A percentile compares a stretch with the other conserved stretches of the same genome.
phyloP scores from a whole-genome alignment of 2,888 invertebrate genomes.

The Lithophane leautieri region DNA sequence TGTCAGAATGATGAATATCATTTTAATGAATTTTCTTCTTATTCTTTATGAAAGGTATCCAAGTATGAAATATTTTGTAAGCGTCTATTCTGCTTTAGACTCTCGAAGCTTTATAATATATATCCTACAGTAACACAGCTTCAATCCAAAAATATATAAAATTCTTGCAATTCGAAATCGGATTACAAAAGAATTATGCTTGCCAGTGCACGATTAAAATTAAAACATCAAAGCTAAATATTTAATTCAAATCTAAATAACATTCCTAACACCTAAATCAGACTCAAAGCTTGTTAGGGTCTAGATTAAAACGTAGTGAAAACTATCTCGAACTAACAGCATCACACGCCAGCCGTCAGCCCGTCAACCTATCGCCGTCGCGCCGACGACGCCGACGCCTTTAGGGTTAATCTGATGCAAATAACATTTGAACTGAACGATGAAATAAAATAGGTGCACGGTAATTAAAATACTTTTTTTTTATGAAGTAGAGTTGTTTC shows the following conservation, averaged over 20 bases:
- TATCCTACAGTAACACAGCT: background rate
- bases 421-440: conserved; percentile 40
- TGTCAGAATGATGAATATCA: background rate
- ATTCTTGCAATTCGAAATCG: background rate
- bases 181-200: background rate
- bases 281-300: conserved; percentile 16
- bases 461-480: background rate
- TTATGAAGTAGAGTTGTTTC: background rate
- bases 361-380: conserved; percentile 31
- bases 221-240: conserved; percentile 4
- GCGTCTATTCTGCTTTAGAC: background rate
- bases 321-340: conserved; percentile 45
- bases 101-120: background rate
- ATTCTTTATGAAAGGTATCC: background rate
- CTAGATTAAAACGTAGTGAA: conserved; percentile 42
- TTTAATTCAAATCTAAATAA: conserved; percentile 11
- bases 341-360: conserved; percentile 28
- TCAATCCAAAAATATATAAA: background rate
- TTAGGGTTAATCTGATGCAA: conserved; percentile 32
- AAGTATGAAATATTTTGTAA: background rate
- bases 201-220: background rate
- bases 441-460: conserved; percentile 29
- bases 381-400: conserved; percentile 37
- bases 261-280: conserved; percentile 25
- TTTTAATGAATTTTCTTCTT: background rate